Evolutionary conservation across 2,888 invertebrate species (phyloP).

Genomic region (Tanytarsus gracilentus): DNA sequence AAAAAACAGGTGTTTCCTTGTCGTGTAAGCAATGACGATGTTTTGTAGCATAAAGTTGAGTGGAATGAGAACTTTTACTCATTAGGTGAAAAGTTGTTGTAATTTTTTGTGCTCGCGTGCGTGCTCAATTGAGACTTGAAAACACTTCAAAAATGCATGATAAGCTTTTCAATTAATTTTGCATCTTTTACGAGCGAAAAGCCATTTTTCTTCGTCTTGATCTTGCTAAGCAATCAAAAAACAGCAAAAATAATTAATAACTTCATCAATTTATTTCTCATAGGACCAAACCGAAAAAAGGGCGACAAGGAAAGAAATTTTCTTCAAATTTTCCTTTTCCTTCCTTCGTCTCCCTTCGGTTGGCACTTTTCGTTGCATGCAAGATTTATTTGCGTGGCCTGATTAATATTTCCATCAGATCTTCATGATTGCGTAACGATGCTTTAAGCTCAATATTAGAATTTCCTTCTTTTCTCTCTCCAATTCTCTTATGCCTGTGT

Average conservation of each 20-base stretch:
- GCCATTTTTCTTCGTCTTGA: background rate
- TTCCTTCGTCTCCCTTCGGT: background rate
- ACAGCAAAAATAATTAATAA: slow-evolving; percentile 24
- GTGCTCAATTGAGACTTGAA: no score
- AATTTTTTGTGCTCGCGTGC: no score
- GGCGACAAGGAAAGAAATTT: background rate
- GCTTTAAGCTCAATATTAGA: background rate
- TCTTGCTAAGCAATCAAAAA: background rate
- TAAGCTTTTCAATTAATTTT: no score
- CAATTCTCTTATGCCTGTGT: no score
- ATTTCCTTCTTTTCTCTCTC: background rate
- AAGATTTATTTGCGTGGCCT: slow-evolving; percentile 26
- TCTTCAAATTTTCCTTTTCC: no score
- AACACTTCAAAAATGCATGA: no score
- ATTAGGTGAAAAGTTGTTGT: no score
- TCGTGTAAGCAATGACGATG: no score
- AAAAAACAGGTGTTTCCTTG: slow-evolving; percentile 25
- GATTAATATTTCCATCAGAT: slow-evolving; percentile 21
- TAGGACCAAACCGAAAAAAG: background rate
- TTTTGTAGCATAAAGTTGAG: no score
- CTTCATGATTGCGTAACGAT: slow-evolving; percentile 2
- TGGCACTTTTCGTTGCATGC: background rate
- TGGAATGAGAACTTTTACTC: no score
- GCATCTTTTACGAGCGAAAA: no score
- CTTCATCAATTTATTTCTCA: slow-evolving; percentile 18